These are phyloP conservation scores for Brachionus manjavacas DNA, from an alignment of 1,140 invertebrate genomes.

Conservation along the genomic window DNA sequence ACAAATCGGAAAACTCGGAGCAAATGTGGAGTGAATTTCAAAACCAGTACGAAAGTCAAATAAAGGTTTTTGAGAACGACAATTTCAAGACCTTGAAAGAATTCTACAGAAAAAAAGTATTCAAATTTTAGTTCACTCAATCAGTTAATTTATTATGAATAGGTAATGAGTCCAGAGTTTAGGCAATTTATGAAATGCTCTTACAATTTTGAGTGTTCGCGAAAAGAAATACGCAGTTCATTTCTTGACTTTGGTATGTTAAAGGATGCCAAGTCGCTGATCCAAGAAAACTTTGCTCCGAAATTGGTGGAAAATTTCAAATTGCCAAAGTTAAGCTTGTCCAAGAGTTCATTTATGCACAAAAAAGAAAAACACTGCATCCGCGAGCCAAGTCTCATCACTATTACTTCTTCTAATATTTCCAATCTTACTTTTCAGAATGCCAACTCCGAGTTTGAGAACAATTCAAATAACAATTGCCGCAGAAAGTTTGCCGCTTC, in stretches of 20 bases:
- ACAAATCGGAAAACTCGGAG: background rate
- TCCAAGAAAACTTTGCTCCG: background rate
- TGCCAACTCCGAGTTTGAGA: background rate
- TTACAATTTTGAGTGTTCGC: background rate
- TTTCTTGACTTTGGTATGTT: background rate
- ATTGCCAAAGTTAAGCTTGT: background rate
- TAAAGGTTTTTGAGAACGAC: background rate
- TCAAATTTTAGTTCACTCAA: no score
- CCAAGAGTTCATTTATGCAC: background rate
- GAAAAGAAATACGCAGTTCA: background rate
- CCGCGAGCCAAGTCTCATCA: background rate
- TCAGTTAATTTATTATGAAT: background rate
- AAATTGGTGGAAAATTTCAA: background rate
- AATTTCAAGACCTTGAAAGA: background rate
- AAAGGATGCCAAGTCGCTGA: background rate
- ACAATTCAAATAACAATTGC: background rate
- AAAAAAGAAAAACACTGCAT: background rate
- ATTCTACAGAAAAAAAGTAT: constrained; percentile 13
- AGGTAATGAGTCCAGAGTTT: background rate
- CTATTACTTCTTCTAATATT: background rate
- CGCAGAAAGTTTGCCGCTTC: background rate
- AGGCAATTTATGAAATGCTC: background rate
- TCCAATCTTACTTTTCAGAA: background rate
- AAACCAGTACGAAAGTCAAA: background rate
- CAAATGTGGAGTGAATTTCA: background rate